phyloP scores from a whole-genome alignment of 2,113 vertebrate genomes.

The Pluvialis apricaria region DNA sequence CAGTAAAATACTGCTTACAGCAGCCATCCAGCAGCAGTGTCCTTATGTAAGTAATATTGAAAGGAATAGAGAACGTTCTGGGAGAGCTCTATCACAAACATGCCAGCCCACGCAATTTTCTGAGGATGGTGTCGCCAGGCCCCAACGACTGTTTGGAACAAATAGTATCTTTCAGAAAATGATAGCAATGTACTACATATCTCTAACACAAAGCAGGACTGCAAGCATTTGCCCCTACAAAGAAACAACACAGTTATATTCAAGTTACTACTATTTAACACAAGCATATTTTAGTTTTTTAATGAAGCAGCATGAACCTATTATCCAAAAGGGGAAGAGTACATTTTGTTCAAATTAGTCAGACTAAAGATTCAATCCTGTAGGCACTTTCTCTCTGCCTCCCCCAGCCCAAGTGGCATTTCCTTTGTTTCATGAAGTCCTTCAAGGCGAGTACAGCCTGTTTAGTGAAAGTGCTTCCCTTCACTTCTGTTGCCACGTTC shows the following conservation, averaged over 20 bases:
- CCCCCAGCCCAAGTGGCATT: background rate
- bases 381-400: background rate
- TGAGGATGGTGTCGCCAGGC: constrained; percentile 24
- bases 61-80: constrained; percentile 39
- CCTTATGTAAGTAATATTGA: constrained; percentile 62
- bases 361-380: background rate
- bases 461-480: background rate
- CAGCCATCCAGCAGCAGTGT: constrained; percentile 46
- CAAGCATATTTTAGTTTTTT: background rate
- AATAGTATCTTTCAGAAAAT: constrained; percentile 24
- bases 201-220: background rate
- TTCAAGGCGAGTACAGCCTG: background rate
- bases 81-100: constrained; percentile 51
- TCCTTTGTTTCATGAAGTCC: background rate
- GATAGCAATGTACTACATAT: background rate
- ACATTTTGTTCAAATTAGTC: background rate
- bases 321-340: background rate
- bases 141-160: constrained; percentile 31
- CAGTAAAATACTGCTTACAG: constrained; percentile 64
- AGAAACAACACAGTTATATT: background rate
- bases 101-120: constrained; percentile 49
- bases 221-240: background rate
- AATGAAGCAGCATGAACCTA: background rate
- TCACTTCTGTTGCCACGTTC: background rate
- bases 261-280: background rate